Conservation (phyloP, 2,797 vertebrate genomes). For the Uromys caudimaculatus region DNA sequence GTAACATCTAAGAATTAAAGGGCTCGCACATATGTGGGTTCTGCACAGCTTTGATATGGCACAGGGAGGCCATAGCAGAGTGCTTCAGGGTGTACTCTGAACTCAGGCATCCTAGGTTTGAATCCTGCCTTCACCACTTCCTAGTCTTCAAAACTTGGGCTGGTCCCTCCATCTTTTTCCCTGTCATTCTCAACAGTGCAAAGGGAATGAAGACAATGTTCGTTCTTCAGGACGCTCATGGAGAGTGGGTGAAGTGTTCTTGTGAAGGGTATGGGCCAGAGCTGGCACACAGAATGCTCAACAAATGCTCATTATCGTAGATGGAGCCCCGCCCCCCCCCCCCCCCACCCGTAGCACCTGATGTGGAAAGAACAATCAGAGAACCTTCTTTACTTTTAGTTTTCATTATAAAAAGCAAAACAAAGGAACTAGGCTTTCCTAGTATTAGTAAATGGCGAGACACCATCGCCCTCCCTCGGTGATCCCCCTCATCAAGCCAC, state of each 20-base stretch:
- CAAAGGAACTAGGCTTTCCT: conserved; percentile 1
- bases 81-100: not conserved
- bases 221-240: not conserved
- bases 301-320: not conserved
- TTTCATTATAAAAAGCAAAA: conserved; percentile 41
- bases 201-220: not conserved
- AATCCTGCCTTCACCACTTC: not conserved
- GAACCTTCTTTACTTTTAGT: not conserved
- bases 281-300: not conserved
- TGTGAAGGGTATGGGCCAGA: not conserved
- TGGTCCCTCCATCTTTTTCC: not conserved
- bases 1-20: not conserved
- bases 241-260: not conserved
- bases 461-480: not conserved
- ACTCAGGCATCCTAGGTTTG: not conserved
- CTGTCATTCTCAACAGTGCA: not conserved
- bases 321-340: not conserved
- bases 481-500: not conserved
- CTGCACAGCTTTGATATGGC: not conserved
- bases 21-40: not conserved
- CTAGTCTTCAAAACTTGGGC: not conserved
- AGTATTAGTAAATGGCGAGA: not conserved
- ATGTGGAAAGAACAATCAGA: conserved; percentile 15
- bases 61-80: no score
- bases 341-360: not conserved